Conservation (phyloP, 2,888 invertebrate genomes). For the Artemia sinica region DNA sequence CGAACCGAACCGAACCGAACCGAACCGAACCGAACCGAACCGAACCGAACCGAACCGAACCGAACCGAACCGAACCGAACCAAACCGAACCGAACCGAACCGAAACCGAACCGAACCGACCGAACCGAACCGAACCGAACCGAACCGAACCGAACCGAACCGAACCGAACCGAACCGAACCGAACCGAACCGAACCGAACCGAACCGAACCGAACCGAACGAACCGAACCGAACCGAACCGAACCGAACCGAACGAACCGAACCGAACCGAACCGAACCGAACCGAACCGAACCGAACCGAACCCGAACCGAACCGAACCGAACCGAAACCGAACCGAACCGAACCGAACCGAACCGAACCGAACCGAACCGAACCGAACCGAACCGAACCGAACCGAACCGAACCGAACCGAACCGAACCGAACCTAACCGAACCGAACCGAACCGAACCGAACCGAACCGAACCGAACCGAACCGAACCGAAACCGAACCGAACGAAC, state of each 20-base stretch:
- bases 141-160: constrained; percentile 21
- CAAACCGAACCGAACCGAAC: constrained; percentile 23
- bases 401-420: constrained; percentile 17
- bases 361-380: constrained; percentile 22
- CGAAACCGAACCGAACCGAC: too few relatives aligned
- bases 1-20: constrained; percentile 23
- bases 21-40: constrained; percentile 19
- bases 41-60: constrained; percentile 20
- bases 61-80: constrained; percentile 22
- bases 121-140: constrained; percentile 23
- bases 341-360: too few relatives aligned
- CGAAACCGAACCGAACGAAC: too few relatives aligned
- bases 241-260: too few relatives aligned
- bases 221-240: too few relatives aligned
- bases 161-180: constrained; percentile 22
- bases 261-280: constrained; percentile 22
- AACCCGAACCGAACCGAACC: too few relatives aligned
- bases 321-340: too few relatives aligned
- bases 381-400: constrained; percentile 22
- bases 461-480: too few relatives aligned
- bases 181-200: constrained; percentile 23
- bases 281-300: constrained; percentile 23
- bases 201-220: constrained; percentile 21
- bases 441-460: too few relatives aligned
- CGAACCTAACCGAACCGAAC: too few relatives aligned